Conservation (phyloP, 2,113 vertebrate species). For the Nipponia nippon region DNA sequence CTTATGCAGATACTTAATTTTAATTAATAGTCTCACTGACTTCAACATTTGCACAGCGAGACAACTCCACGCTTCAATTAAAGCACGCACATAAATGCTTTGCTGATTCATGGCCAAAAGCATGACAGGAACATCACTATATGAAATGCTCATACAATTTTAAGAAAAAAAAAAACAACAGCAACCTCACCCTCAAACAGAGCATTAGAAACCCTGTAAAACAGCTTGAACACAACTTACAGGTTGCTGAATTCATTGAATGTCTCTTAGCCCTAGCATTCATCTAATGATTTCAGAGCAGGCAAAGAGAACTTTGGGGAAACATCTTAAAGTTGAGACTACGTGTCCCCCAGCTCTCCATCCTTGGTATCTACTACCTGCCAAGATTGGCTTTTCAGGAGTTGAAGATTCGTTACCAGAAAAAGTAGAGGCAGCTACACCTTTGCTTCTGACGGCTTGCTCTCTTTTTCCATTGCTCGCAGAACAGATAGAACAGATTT, state of each 20-base stretch:
- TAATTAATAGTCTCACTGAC: conserved; percentile 55
- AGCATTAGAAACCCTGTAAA: neutral
- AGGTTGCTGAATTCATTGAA: neutral
- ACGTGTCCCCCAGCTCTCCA: neutral
- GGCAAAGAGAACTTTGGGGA: neutral
- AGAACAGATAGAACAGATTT: neutral
- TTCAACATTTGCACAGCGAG: conserved; percentile 49
- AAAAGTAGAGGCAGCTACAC: neutral
- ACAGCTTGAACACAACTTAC: neutral
- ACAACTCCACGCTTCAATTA: conserved; percentile 52
- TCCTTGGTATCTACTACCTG: neutral
- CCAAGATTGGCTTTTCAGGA: neutral
- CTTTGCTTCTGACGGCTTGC: neutral
- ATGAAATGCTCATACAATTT: neutral
- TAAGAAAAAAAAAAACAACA: neutral
- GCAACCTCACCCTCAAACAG: neutral
- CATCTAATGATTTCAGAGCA: neutral
- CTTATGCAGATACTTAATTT: conserved; percentile 51
- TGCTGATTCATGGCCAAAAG: conserved; percentile 56
- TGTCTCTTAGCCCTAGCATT: neutral
- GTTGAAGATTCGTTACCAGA: neutral
- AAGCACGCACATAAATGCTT: conserved; percentile 17
- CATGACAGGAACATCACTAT: conserved; percentile 29
- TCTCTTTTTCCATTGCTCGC: neutral
- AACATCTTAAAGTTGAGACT: neutral